These are phyloP conservation scores for Phaetusa simplex DNA, from an alignment of 2,113 vertebrate species.

Conservation along the genomic window DNA sequence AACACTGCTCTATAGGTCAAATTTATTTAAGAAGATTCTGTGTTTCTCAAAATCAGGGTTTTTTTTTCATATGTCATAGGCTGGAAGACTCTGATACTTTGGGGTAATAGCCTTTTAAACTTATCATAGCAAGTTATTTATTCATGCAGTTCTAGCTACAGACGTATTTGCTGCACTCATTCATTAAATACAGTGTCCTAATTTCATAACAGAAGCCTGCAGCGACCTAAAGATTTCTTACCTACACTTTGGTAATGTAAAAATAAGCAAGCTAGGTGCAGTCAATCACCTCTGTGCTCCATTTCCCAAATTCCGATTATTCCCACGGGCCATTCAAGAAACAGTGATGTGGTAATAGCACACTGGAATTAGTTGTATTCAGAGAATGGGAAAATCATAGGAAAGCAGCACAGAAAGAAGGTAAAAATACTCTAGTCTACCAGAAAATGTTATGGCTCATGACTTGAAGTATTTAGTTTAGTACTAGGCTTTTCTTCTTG, in stretches of 20 bases:
- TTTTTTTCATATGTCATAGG: not conserved
- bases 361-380: not conserved
- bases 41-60: not conserved
- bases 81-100: not conserved
- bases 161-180: not conserved
- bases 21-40: not conserved
- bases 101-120: not conserved
- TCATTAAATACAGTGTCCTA: not conserved
- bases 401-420: not conserved
- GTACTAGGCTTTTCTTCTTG: not conserved
- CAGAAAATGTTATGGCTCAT: not conserved
- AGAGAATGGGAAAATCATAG: not conserved
- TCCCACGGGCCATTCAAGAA: not conserved
- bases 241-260: not conserved
- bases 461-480: not conserved
- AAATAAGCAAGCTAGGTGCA: not conserved
- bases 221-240: not conserved
- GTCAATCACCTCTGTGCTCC: not conserved
- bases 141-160: not conserved
- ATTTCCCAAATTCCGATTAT: not conserved
- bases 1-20: not conserved
- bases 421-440: not conserved
- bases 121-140: not conserved
- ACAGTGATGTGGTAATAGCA: not conserved
- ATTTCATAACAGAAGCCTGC: not conserved